Conservation (phyloP, 2,888 invertebrate species). For the Andrena dorsata region DNA sequence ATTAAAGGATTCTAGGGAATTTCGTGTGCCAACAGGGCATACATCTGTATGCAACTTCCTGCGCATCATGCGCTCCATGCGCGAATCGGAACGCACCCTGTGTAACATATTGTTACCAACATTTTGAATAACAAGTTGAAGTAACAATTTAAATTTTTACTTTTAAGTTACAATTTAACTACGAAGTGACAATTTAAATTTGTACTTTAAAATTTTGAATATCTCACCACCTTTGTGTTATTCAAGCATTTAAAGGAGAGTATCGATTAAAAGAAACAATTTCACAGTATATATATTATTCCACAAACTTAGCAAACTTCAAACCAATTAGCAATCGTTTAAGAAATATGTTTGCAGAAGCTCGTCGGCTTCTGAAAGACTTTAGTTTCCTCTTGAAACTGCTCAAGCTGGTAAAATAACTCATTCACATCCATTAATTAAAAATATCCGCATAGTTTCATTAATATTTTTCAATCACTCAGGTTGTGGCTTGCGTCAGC, state of each 20-base stretch:
- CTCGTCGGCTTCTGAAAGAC: constrained; percentile 59
- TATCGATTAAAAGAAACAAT: constrained; percentile 18
- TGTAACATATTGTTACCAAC: neutral
- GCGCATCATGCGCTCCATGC: too few relatives aligned
- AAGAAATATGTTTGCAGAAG: neutral
- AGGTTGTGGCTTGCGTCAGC: constrained; percentile 65
- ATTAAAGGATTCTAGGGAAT: too few relatives aligned
- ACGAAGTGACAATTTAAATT: neutral
- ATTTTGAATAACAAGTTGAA: neutral
- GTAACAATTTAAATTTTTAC: neutral
- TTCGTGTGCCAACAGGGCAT: too few relatives aligned
- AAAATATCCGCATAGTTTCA: neutral
- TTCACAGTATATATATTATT: constrained; percentile 1
- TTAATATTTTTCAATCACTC: neutral
- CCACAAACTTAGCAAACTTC: neutral
- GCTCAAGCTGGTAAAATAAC: constrained; percentile 64
- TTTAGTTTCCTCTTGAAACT: constrained; percentile 69
- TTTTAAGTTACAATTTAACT: too few relatives aligned
- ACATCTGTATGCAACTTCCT: too few relatives aligned
- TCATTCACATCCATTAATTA: neutral
- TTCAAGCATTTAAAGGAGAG: neutral
- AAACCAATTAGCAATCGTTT: neutral
- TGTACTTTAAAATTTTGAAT: neutral
- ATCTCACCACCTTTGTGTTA: neutral
- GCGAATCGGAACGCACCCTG: too few relatives aligned